Evolutionary conservation across 2,113 vertebrate genomes (phyloP).

Genomic region (Plotosus lineatus): DNA sequence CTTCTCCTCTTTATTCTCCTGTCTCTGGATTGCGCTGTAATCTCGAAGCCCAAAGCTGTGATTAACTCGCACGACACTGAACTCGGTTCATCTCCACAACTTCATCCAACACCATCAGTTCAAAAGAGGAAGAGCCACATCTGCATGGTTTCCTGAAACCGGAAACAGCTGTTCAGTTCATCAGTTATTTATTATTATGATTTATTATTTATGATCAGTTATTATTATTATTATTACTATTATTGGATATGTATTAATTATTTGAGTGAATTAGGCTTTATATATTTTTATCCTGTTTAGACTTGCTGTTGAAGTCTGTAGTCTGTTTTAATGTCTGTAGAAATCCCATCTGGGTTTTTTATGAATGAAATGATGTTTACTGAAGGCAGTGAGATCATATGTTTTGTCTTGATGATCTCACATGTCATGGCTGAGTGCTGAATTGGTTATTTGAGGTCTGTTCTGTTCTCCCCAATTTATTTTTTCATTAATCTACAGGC

Average conservation of each 20-base stretch:
- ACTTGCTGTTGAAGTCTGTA: not conserved
- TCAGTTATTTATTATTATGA: not conserved
- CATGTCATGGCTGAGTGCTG: not conserved
- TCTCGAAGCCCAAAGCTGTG: too few relatives aligned
- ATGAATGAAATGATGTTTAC: not conserved
- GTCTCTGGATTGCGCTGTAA: not conserved
- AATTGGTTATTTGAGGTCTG: not conserved
- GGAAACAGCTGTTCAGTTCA: not conserved
- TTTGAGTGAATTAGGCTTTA: not conserved
- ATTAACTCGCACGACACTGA: too few relatives aligned
- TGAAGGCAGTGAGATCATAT: not conserved
- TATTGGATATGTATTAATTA: too few relatives aligned
- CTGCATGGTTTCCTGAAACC: too few relatives aligned
- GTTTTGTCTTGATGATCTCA: not conserved
- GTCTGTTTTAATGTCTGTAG: not conserved
- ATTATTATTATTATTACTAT: too few relatives aligned
- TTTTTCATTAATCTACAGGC: not conserved
- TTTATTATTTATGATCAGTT: too few relatives aligned
- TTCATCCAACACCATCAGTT: too few relatives aligned
- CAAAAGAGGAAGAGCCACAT: too few relatives aligned
- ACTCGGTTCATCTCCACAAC: too few relatives aligned
- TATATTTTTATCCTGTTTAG: too few relatives aligned
- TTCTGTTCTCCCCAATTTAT: not conserved
- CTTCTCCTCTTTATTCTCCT: not conserved
- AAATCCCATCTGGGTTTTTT: not conserved